A percentile compares a stretch with the other conserved stretches of the same genome.
These are phyloP conservation scores for Saguinus imperator DNA, from an alignment of 2,113 vertebrate species.

Conservation along the genomic window DNA sequence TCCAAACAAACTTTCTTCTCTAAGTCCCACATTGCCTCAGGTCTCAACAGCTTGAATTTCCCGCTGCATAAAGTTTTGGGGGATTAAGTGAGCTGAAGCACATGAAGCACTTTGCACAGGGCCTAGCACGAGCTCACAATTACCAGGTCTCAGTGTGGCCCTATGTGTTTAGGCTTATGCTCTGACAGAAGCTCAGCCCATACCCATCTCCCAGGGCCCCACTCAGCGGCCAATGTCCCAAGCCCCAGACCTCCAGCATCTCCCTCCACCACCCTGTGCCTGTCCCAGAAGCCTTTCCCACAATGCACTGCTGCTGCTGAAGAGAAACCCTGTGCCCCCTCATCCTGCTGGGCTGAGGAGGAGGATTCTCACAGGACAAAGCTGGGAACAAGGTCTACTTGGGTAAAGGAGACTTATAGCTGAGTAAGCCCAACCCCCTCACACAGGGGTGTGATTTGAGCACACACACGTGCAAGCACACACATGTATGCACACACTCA, in stretches of 20 bases:
- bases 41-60: too few relatives aligned
- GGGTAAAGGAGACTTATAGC: too few relatives aligned
- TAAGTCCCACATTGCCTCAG: too few relatives aligned
- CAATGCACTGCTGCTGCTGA: not conserved
- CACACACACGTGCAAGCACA: not conserved
- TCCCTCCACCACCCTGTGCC: accelerated
- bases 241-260: not conserved
- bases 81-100: not conserved
- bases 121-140: not conserved
- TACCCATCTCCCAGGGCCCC: too few relatives aligned
- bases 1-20: not conserved
- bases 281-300: not conserved
- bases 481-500: not conserved
- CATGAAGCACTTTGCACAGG: not conserved
- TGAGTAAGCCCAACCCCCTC: too few relatives aligned
- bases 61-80: not conserved
- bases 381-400: not conserved
- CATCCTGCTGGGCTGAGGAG: not conserved
- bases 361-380: not conserved
- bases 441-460: accelerated
- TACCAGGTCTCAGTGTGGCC: not conserved
- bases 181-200: not conserved
- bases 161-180: too few relatives aligned
- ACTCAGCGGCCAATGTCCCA: not conserved
- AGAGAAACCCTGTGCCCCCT: accelerated